These are phyloP conservation scores for Cabera pusaria DNA, from an alignment of 2,888 invertebrate species.

Conservation along the genomic window DNA sequence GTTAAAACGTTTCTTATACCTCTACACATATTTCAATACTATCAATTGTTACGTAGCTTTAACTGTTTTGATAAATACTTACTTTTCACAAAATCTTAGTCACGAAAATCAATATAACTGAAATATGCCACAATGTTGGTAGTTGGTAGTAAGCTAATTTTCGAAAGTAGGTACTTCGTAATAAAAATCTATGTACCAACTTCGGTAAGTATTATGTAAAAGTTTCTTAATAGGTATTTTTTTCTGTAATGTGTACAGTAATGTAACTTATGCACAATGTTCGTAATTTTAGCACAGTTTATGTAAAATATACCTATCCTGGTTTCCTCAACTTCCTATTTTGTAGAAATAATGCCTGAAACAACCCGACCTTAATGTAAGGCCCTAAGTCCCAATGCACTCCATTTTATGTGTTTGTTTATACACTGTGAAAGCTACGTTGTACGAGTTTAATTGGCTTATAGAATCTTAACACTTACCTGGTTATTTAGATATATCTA, in stretches of 20 bases:
- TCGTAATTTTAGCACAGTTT: too few species aligned
- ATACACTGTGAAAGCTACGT: slow-evolving; percentile 11
- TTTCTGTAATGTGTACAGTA: not conserved
- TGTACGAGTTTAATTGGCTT: slow-evolving; percentile 13
- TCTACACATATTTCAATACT: too few species aligned
- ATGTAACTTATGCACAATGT: not conserved
- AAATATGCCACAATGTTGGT: too few species aligned
- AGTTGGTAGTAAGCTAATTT: too few species aligned
- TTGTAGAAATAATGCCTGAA: not conserved
- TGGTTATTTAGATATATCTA: too few species aligned
- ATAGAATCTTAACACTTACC: too few species aligned
- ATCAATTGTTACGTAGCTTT: too few species aligned
- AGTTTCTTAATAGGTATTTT: not conserved
- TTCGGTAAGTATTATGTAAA: slow-evolving; percentile 7
- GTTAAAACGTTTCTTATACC: too few species aligned
- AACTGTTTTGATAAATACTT: too few species aligned
- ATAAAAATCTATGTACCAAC: not conserved
- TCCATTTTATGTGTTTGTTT: slow-evolving; percentile 5
- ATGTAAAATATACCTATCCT: not conserved
- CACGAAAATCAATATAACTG: too few species aligned
- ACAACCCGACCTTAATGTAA: too few species aligned
- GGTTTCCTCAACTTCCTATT: slow-evolving; percentile 2
- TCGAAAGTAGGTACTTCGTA: not conserved
- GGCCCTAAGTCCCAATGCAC: slow-evolving; percentile 8
- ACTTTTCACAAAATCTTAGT: too few species aligned